Evolutionary conservation across 1,140 invertebrate species (phyloP).

Genomic region (Triops cancriformis): DNA sequence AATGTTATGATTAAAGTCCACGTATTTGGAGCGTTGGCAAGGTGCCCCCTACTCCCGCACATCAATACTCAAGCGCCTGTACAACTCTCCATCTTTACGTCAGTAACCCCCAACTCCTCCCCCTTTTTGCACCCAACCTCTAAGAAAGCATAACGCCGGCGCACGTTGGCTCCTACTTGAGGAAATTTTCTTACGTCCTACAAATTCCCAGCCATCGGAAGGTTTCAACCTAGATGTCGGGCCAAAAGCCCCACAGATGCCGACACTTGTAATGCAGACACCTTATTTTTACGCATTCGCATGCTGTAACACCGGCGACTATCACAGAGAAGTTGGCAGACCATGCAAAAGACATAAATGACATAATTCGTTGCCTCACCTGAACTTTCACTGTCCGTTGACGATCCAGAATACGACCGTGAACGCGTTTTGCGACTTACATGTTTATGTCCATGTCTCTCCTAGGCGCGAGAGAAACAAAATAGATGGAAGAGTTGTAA

Average conservation of each 20-base stretch:
- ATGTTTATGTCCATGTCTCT: not conserved
- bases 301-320: not conserved
- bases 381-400: not conserved
- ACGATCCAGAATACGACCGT: not conserved
- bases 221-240: too few relatives aligned
- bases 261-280: too few relatives aligned
- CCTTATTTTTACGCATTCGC: not conserved
- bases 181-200: too few relatives aligned
- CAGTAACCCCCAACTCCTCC: not conserved
- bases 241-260: too few relatives aligned
- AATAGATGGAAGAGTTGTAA: not conserved
- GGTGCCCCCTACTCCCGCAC: not conserved
- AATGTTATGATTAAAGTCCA: not conserved
- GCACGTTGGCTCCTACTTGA: not conserved
- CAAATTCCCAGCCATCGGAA: too few relatives aligned
- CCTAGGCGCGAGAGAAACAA: not conserved
- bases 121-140: not conserved
- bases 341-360: not conserved
- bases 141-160: not conserved
- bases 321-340: not conserved
- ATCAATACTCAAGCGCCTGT: not conserved
- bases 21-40: constrained; percentile 1
- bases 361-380: not conserved
- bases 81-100: not conserved
- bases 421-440: not conserved